Conservation (phyloP, 2,113 vertebrate genomes). For the Albula glossodonta region DNA sequence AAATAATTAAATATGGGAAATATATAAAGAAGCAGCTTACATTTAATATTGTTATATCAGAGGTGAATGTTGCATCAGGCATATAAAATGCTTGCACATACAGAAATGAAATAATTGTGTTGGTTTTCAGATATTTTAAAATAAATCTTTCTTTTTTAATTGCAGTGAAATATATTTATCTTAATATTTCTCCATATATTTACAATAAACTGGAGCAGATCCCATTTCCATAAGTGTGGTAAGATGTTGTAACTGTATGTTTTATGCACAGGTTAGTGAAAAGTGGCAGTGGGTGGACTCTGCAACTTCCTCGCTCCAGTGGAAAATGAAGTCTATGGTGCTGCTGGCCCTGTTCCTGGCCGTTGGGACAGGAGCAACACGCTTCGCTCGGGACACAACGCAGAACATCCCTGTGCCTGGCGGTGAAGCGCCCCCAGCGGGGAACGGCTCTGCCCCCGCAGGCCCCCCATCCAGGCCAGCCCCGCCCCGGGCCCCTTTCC, state of each 20-base stretch:
- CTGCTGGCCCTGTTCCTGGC: constrained; percentile 57
- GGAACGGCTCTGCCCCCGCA: constrained; percentile 44
- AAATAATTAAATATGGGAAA: not conserved
- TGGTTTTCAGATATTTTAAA: too few relatives aligned
- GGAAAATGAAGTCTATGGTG: constrained; percentile 56
- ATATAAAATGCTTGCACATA: not conserved
- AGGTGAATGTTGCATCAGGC: not conserved
- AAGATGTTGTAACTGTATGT: not conserved
- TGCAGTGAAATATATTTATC: too few relatives aligned
- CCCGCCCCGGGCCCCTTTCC: constrained; percentile 45
- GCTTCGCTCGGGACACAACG: constrained; percentile 55
- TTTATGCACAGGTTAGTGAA: not conserved
- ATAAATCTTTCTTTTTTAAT: too few relatives aligned
- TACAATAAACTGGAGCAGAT: too few relatives aligned
- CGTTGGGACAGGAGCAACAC: constrained; percentile 41
- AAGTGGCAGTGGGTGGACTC: not conserved
- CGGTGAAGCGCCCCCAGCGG: not conserved
- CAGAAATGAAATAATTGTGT: too few relatives aligned
- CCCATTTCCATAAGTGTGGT: not conserved
- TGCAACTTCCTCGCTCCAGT: not conserved
- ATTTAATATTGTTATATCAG: too few relatives aligned
- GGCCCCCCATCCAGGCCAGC: constrained; percentile 15
- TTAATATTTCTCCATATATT: too few relatives aligned
- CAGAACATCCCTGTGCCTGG: constrained; percentile 21
- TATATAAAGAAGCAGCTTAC: too few relatives aligned